Conservation (phyloP, 1,140 invertebrate genomes). For the Orchesella cincta region DNA sequence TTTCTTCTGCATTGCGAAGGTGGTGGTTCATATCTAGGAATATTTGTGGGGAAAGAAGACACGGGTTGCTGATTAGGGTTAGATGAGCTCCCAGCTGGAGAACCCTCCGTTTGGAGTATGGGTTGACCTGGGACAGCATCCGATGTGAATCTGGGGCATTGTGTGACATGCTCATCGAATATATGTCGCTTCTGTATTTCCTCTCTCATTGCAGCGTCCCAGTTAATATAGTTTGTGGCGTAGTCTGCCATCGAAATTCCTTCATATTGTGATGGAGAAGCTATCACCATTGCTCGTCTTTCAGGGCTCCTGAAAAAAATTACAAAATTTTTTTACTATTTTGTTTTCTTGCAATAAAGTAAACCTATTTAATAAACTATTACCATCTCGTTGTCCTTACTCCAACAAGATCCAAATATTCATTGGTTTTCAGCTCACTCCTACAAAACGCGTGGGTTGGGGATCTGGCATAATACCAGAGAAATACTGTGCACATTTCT, state of each 20-base stretch:
- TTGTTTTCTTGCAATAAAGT: too few species aligned
- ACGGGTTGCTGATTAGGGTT: too few species aligned
- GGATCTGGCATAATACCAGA: constrained; percentile 35
- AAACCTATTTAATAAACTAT: too few species aligned
- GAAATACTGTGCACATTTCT: constrained; percentile 22
- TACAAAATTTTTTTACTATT: too few species aligned
- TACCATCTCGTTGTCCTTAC: background rate
- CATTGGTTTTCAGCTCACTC: background rate
- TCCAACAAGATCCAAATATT: background rate
- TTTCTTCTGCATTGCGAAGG: too few species aligned
- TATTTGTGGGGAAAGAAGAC: too few species aligned
- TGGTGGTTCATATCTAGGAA: too few species aligned
- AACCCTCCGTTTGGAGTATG: too few species aligned
- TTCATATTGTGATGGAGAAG: background rate
- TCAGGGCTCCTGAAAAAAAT: background rate
- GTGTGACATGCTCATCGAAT: background rate
- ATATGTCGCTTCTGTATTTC: background rate
- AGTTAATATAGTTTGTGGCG: background rate
- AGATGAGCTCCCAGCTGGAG: too few species aligned
- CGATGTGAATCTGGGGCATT: too few species aligned
- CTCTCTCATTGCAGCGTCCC: background rate
- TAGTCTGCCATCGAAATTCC: background rate
- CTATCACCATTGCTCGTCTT: background rate
- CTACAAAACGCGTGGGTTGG: background rate
- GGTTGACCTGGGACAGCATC: too few species aligned